Evolutionary conservation across 2,888 invertebrate genomes (phyloP).

Genomic region (Scaptomyza flava): DNA sequence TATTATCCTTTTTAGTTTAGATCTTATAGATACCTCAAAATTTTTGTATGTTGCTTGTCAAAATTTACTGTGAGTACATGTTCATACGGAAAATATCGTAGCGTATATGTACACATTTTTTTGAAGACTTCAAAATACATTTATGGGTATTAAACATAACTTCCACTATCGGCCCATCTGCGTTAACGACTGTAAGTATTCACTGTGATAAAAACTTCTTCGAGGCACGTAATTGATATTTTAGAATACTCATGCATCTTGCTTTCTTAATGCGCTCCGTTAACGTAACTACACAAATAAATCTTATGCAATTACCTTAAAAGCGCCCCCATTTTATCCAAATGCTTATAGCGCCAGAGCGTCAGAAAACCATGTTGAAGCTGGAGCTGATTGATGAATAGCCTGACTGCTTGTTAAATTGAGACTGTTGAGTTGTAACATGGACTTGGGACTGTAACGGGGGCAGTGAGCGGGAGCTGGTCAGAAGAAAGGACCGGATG

Average conservation of each 20-base stretch:
- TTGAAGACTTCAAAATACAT: too few relatives aligned
- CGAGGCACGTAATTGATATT: too few relatives aligned
- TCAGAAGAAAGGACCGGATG: background rate
- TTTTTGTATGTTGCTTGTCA: too few relatives aligned
- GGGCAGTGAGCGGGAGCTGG: background rate
- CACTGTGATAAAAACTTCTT: too few relatives aligned
- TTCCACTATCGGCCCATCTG: background rate
- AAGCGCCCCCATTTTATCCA: constrained; percentile 57
- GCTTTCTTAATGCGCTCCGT: background rate
- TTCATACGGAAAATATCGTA: too few relatives aligned
- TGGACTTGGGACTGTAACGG: background rate
- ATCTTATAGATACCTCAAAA: background rate
- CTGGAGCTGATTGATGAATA: constrained; percentile 58
- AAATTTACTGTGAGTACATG: too few relatives aligned
- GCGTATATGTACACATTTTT: too few relatives aligned
- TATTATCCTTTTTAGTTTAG: background rate
- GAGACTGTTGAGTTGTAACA: constrained; percentile 27
- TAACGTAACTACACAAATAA: constrained; percentile 47
- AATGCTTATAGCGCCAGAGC: constrained; percentile 66
- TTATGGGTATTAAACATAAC: background rate
- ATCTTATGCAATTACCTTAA: constrained; percentile 72
- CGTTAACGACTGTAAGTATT: background rate
- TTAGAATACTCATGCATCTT: background rate
- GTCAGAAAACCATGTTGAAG: constrained; percentile 16
- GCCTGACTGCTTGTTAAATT: constrained; percentile 16